Conservation (phyloP, 2,888 invertebrate species). For the Anaspis maculata region DNA sequence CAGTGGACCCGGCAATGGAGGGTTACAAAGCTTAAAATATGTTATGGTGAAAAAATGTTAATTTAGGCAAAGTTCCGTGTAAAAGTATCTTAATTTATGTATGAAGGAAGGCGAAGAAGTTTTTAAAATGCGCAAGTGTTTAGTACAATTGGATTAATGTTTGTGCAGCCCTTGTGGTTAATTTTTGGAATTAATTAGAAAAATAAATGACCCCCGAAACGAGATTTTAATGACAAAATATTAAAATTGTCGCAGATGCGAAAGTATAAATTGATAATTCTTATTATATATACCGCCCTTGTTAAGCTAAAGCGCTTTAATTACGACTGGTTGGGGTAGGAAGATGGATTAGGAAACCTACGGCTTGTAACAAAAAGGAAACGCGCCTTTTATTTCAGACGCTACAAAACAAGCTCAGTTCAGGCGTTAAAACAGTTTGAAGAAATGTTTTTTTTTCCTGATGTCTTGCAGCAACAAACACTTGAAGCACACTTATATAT, state of each 20-base stretch:
- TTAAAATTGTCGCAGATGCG: conserved; percentile 43
- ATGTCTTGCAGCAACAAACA: too few species aligned
- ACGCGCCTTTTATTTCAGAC: conserved; percentile 4
- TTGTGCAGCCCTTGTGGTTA: conserved; percentile 29
- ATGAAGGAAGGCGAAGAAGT: conserved; percentile 17
- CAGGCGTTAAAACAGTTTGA: too few species aligned
- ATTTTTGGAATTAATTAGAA: conserved; percentile 40
- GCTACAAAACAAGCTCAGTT: too few species aligned
- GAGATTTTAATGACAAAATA: conserved; percentile 43
- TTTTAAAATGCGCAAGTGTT: conserved; percentile 17
- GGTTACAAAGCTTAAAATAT: too few species aligned
- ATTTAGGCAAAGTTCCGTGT: conserved; percentile 9
- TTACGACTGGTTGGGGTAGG: conserved; percentile 30
- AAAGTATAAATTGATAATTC: conserved; percentile 41
- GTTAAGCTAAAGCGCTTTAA: conserved; percentile 36
- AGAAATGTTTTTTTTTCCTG: too few species aligned
- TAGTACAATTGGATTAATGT: conserved; percentile 16
- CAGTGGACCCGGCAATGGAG: too few species aligned
- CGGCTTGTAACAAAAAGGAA: conserved; percentile 18
- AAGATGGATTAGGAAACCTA: conserved; percentile 36
- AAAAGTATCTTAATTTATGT: conserved; percentile 16
- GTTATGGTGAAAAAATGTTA: conserved; percentile 12
- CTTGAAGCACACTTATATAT: too few species aligned
- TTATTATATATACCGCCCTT: conserved; percentile 38
- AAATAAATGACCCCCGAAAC: conserved; percentile 37